Percentiles rank a stretch among this genome's conserved stretches.
Conservation (phyloP, 1,140 invertebrate species). For the Cydia fagiglandana region DNA sequence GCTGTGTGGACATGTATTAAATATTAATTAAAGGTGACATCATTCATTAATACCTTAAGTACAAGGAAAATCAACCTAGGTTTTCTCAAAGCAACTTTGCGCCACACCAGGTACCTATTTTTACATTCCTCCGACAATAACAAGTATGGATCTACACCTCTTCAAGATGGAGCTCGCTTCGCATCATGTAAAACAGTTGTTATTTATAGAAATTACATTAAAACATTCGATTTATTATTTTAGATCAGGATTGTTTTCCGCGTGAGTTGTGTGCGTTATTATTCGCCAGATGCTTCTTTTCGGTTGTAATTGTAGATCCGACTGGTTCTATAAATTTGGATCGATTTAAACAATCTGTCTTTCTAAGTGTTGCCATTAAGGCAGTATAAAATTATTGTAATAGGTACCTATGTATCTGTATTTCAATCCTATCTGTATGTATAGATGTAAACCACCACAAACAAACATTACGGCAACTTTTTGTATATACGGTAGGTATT, state of each 20-base stretch:
- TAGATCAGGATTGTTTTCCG: constrained; percentile 21
- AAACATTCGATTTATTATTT: constrained; percentile 19
- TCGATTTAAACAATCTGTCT: no score
- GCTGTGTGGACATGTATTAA: background rate
- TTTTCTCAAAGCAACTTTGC: constrained; percentile 1
- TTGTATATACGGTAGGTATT: no score
- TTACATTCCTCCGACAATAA: constrained; percentile 11
- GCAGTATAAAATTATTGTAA: no score
- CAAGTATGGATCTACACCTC: background rate
- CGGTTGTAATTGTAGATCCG: background rate
- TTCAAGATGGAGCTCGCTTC: background rate
- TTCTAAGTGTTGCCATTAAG: no score
- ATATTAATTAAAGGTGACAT: background rate
- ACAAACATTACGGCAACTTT: no score
- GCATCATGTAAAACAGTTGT: background rate
- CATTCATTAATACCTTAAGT: constrained; percentile 1
- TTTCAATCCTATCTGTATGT: no score
- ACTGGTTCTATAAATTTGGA: background rate
- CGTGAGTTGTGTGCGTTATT: background rate
- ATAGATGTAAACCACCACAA: no score
- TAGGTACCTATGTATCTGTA: no score
- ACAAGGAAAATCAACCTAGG: constrained; percentile 8
- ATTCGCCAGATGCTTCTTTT: constrained; percentile 15
- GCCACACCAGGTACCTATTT: background rate
- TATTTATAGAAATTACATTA: background rate